These are phyloP conservation scores for Hormaphis cornu DNA, from an alignment of 1,140 invertebrate species.

Conservation along the genomic window DNA sequence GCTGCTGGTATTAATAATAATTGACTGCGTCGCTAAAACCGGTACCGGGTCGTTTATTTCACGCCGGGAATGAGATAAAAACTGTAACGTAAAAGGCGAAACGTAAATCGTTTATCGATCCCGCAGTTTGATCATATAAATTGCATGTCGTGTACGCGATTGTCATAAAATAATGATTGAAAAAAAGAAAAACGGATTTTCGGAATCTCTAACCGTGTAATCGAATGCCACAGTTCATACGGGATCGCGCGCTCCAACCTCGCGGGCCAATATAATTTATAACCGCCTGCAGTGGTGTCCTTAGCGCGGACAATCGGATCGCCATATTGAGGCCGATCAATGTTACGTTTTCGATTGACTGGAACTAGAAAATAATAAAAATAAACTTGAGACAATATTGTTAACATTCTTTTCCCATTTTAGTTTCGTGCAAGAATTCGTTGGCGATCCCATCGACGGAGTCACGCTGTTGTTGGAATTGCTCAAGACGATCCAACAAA, in stretches of 20 bases:
- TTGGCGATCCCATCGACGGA: conserved; percentile 71
- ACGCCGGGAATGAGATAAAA: neutral
- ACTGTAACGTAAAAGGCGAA: conserved; percentile 6
- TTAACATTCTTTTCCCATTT: conserved; percentile 39
- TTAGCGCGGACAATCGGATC: neutral
- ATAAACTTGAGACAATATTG: too few relatives aligned
- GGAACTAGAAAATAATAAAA: too few relatives aligned
- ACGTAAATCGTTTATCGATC: neutral
- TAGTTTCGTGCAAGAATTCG: conserved; percentile 84
- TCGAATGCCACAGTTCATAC: neutral
- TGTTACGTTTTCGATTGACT: too few relatives aligned
- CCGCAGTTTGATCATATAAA: too few relatives aligned
- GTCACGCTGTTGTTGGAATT: conserved; percentile 69
- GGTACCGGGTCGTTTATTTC: conserved; percentile 8
- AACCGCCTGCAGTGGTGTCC: neutral
- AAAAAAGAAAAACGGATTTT: neutral
- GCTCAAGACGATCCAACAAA: conserved; percentile 70
- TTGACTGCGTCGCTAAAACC: conserved; percentile 15
- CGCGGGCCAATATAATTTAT: neutral
- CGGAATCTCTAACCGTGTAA: neutral
- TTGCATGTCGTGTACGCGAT: too few relatives aligned
- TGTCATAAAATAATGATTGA: too few relatives aligned
- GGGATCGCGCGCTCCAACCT: neutral
- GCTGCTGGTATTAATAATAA: conserved; percentile 4
- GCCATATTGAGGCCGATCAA: neutral